A percentile compares a stretch with the other conserved stretches of the same genome.
Evolutionary conservation across 2,888 invertebrate genomes (phyloP).

Genomic region (Meliscaeva auricollis): DNA sequence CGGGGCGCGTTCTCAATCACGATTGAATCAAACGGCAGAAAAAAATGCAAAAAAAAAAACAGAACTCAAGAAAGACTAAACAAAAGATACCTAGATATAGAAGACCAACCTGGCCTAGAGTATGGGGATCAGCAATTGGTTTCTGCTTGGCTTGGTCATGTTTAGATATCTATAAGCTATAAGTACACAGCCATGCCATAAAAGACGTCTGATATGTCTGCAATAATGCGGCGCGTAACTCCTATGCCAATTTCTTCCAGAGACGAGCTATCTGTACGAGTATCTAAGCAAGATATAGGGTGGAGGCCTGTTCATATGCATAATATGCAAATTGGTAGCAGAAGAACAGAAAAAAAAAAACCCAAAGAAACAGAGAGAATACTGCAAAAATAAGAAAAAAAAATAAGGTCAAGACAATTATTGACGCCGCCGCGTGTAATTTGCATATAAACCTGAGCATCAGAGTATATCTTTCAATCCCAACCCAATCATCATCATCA

Average conservation of each 20-base stretch:
- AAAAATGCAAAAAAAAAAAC: slow-evolving; percentile 4
- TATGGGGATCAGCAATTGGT: slow-evolving; percentile 53
- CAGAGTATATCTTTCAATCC: slow-evolving; percentile 44
- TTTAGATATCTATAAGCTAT: neutral
- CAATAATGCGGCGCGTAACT: slow-evolving; percentile 68
- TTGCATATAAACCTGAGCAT: slow-evolving; percentile 59
- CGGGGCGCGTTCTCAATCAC: slow-evolving; percentile 69
- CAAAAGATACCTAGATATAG: slow-evolving; percentile 24
- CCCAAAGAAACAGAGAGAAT: slow-evolving; percentile 7
- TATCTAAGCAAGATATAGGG: slow-evolving; percentile 7
- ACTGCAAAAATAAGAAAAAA: neutral
- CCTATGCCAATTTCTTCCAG: slow-evolving; percentile 50
- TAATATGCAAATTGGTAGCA: slow-evolving; percentile 52
- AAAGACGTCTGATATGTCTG: slow-evolving; percentile 42
- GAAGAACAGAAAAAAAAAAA: slow-evolving; percentile 6
- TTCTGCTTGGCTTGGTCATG: slow-evolving; percentile 56
- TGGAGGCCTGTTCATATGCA: slow-evolving; percentile 19
- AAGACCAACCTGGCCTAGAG: slow-evolving; percentile 27
- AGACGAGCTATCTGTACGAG: neutral
- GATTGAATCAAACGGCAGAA: slow-evolving; percentile 51
- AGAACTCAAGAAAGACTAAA: slow-evolving; percentile 29
- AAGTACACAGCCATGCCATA: neutral
- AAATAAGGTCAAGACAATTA: slow-evolving; percentile 72
- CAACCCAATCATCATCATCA: slow-evolving; percentile 38
- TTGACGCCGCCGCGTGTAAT: slow-evolving; percentile 66